These are phyloP conservation scores for Fukomys damarensis DNA, from an alignment of 2,113 vertebrate species.

Conservation along the genomic window DNA sequence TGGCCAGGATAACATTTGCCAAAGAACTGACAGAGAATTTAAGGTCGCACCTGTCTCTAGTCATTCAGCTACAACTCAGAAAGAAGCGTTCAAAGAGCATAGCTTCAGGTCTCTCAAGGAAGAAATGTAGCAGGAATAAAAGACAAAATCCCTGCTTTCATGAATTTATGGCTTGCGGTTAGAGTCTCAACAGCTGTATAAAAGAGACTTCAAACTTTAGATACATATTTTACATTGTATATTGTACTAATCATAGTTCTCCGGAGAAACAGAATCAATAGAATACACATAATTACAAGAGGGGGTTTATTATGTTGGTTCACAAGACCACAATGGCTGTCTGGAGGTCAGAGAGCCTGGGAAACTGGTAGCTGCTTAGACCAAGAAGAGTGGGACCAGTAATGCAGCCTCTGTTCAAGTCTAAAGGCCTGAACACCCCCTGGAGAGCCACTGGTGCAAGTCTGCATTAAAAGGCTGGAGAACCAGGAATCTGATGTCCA, in stretches of 20 bases:
- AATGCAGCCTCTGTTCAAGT: not conserved
- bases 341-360: not conserved
- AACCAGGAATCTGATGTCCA: not conserved
- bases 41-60: not conserved
- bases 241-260: not conserved
- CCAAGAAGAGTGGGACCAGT: not conserved
- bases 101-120: not conserved
- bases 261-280: not conserved
- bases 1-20: conserved; percentile 4
- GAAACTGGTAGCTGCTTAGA: not conserved
- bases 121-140: not conserved
- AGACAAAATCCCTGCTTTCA: not conserved
- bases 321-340: not conserved
- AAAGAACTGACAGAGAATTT: conserved; percentile 7
- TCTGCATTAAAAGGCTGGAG: not conserved
- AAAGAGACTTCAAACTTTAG: conserved; percentile 47
- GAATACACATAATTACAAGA: not conserved
- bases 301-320: not conserved
- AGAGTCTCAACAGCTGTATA: not conserved
- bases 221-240: not conserved
- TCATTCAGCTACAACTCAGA: conserved; percentile 29
- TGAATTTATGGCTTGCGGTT: not conserved
- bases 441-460: no score
- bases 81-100: not conserved
- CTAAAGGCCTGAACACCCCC: not conserved